Conservation (phyloP, 92 coral and sea anemone genomes). For the Palythoa grandiflora region DNA sequence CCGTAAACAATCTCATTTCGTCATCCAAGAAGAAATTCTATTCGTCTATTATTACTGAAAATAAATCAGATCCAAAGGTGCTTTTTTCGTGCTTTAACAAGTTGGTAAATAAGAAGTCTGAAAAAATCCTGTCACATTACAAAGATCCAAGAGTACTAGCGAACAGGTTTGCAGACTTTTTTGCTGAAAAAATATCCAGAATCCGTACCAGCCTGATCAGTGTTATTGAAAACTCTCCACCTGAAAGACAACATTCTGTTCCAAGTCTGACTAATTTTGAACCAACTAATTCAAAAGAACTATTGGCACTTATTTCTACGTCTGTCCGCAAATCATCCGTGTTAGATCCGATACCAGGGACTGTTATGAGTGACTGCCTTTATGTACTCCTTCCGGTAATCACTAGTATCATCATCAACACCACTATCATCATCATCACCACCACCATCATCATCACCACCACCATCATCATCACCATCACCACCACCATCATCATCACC, state of each 20-base stretch:
- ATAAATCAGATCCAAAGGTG: conserved; percentile 47
- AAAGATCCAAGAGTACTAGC: conserved; percentile 56
- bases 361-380: conserved; percentile 33
- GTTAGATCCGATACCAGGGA: conserved; percentile 31
- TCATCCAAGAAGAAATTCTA: conserved; percentile 42
- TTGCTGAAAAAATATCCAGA: conserved; percentile 44
- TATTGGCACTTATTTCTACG: conserved; percentile 3
- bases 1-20: neutral
- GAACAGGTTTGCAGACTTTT: conserved; percentile 68
- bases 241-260: conserved; percentile 18
- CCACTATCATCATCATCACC: no score
- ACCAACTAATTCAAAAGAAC: neutral
- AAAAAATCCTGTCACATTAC: conserved; percentile 57
- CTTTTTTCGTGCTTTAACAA: neutral
- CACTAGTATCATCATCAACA: neutral
- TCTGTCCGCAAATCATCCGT: conserved; percentile 24
- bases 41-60: conserved; percentile 54
- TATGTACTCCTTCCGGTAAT: conserved; percentile 28
- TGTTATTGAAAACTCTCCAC: conserved; percentile 21
- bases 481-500: no score
- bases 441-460: no score
- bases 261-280: conserved; percentile 13
- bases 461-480: no score
- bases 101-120: neutral
- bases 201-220: conserved; percentile 53